These are phyloP conservation scores for Hassar affinis DNA, from an alignment of 2,113 vertebrate genomes.

Conservation along the genomic window DNA sequence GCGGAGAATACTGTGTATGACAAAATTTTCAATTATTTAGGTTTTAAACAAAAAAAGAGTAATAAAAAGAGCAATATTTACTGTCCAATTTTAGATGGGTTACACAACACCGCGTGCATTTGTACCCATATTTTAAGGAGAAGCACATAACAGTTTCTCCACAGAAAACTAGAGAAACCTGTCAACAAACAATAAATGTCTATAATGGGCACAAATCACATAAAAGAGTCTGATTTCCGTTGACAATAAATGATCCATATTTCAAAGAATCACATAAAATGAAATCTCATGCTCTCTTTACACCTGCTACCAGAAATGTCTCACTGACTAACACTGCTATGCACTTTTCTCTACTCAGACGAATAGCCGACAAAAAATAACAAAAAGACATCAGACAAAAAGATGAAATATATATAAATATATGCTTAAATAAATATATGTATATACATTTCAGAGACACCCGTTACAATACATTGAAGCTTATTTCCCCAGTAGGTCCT, in stretches of 20 bases:
- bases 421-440: too few species aligned
- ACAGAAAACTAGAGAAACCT: background rate
- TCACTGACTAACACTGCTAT: background rate
- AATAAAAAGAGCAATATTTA: too few species aligned
- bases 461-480: background rate
- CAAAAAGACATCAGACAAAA: background rate
- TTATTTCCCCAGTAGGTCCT: background rate
- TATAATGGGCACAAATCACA: background rate
- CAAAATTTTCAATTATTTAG: background rate
- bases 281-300: background rate
- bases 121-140: background rate
- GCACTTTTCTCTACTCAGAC: too few species aligned
- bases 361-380: background rate
- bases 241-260: background rate
- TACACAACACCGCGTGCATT: background rate
- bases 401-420: background rate
- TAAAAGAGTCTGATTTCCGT: background rate
- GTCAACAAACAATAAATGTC: background rate
- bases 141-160: background rate
- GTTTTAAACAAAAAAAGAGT: background rate
- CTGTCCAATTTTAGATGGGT: background rate
- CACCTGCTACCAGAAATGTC: background rate
- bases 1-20: background rate
- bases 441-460: too few species aligned
- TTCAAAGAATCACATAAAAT: background rate